Conservation (phyloP, 1,140 invertebrate species). For the Bombus consobrinus region DNA sequence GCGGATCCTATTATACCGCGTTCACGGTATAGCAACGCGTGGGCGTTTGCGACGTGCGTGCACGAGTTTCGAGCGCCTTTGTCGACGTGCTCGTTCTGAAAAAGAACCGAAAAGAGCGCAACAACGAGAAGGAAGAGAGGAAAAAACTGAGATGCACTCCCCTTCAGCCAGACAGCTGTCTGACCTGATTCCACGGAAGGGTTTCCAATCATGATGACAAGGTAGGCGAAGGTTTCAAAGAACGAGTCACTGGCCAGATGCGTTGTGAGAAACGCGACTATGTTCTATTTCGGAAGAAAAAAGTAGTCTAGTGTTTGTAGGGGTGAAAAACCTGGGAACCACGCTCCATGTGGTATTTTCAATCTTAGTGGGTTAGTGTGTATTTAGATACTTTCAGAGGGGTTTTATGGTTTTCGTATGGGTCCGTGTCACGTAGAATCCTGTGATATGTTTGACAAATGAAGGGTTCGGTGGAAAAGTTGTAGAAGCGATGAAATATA, state of each 20-base stretch:
- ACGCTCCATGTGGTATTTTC: background rate
- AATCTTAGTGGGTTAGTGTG: background rate
- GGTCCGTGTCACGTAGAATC: no score
- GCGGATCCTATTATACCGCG: conserved; percentile 52
- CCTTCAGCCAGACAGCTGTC: conserved; percentile 57
- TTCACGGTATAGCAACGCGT: conserved; percentile 45
- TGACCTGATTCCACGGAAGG: conserved; percentile 64
- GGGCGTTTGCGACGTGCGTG: conserved; percentile 35
- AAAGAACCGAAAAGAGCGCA: conserved; percentile 24
- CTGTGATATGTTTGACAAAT: background rate
- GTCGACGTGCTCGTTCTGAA: conserved; percentile 20
- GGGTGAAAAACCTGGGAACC: background rate
- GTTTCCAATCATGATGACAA: conserved; percentile 56
- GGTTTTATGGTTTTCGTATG: background rate
- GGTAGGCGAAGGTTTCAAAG: conserved; percentile 54
- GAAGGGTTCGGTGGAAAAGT: background rate
- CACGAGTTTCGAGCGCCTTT: conserved; percentile 40
- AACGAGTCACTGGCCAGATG: conserved; percentile 24
- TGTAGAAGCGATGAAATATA: fast-evolving
- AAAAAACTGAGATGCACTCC: conserved; percentile 20
- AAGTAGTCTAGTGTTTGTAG: no score
- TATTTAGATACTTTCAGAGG: background rate
- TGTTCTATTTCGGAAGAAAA: background rate
- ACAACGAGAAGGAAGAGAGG: conserved; percentile 17
- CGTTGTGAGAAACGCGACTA: conserved; percentile 13